Evolutionary conservation across 2,113 vertebrate genomes (phyloP), one percentile per base, ranked within the genome.

Genomic region (Cairina moschata): DNA sequence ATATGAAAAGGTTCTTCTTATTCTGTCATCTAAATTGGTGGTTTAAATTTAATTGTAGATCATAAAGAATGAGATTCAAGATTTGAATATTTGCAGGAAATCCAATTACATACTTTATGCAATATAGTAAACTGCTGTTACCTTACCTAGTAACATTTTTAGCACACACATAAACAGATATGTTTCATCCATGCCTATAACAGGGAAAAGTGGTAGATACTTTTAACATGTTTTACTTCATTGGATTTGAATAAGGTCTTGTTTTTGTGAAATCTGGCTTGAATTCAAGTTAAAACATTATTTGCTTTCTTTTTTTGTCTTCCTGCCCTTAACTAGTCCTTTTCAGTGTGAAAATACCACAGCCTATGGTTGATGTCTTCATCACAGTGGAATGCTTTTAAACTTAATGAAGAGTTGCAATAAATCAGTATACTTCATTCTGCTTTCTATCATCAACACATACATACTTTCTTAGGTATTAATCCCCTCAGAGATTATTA

Each of bases 301-400:
- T 96, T 97, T 96, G 97, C 87, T 96, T 96, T 96, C 92, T 95
- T 97, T 96, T 96, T 93, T 84, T 91, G 91, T 96, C 93, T 98
- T 98, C 96, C 97, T 97, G 96, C 73, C 89, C 74, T 95, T 97
- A 97, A 97, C 92, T 97, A 91, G 97, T 94, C 95, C 91, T 96
- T 96, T 97, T 93, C 95, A 97, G 96, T 96, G 95, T 97, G 96
- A 98, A 98, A 98, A 97, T 95, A 90, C 84, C 89, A 88, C 89
- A 91, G 89, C 68, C 91, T 91, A 96, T 97, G 96, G 91, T 95
- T 97, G 98, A 98, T 98, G 97, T 97, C 98, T 98, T 98, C 98
- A 98, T 97, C 96, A 95, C 86, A 40, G 86, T 97, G 97, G 98
- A 98, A 98, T 98, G 98, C 98, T 98, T 98, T 98, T 98, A 98